Conservation (phyloP, 2,113 vertebrate genomes). For the Puffinus mauretanicus region DNA sequence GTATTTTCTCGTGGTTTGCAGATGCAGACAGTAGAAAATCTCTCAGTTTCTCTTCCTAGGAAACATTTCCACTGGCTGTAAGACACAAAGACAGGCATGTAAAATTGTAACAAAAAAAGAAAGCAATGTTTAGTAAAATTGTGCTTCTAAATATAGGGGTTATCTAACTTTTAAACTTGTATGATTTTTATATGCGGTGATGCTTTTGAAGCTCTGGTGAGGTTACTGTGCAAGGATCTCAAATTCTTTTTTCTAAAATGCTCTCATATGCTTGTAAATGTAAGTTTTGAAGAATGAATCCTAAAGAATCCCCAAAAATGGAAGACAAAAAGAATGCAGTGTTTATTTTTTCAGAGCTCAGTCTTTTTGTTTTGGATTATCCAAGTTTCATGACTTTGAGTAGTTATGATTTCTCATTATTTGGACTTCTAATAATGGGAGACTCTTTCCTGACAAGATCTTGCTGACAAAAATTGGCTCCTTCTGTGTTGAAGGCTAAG, state of each 20-base stretch:
- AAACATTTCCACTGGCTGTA: not conserved
- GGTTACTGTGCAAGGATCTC: not conserved
- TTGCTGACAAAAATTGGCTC: not conserved
- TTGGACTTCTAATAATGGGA: not conserved
- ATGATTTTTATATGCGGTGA: rapidly evolving
- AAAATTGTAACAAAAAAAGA: not conserved
- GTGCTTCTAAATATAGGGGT: not conserved
- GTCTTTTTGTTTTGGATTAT: not conserved
- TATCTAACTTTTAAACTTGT: not conserved
- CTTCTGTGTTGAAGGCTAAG: not conserved
- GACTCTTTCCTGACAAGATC: not conserved
- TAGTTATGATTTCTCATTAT: not conserved
- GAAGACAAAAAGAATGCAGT: not conserved
- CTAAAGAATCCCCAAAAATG: not conserved
- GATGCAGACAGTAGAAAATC: not conserved
- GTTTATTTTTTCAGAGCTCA: not conserved
- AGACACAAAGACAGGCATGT: not conserved
- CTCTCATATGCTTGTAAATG: not conserved
- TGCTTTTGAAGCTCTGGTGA: not conserved
- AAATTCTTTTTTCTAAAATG: not conserved
- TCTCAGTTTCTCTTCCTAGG: not conserved
- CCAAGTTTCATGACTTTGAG: not conserved
- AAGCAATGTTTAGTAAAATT: not conserved
- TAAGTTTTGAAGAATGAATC: not conserved
- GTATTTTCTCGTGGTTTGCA: not conserved